Percentiles rank a stretch among this genome's conserved stretches.
Conservation (phyloP, 2,888 invertebrate species). For the Hoplodrina blanda region DNA sequence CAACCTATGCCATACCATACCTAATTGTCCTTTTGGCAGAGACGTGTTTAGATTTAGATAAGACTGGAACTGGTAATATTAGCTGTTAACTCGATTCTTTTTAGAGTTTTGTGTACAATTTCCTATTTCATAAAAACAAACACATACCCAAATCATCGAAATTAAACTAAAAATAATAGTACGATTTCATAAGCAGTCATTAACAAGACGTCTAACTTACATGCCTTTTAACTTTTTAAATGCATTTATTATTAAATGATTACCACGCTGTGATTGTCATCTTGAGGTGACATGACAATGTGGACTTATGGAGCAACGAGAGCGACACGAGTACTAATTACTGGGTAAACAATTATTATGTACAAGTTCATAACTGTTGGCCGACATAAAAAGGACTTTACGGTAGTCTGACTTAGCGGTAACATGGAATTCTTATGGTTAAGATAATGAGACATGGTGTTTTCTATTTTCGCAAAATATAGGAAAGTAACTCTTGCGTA, state of each 20-base stretch:
- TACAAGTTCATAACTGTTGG: conserved; percentile 66
- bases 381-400: conserved; percentile 58
- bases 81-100: neutral
- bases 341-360: conserved; percentile 63
- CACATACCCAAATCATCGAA: neutral
- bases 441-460: neutral
- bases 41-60: too few relatives aligned
- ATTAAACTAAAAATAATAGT: neutral
- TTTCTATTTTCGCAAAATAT: neutral
- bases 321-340: conserved; percentile 62
- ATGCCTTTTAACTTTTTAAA: conserved; percentile 41
- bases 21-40: neutral
- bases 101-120: neutral
- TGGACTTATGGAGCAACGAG: conserved; percentile 60
- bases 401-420: conserved; percentile 56
- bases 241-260: conserved; percentile 50
- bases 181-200: conserved; percentile 21
- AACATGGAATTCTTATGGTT: conserved; percentile 18
- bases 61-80: neutral
- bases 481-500: neutral
- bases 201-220: conserved; percentile 22
- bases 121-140: neutral
- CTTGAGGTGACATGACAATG: conserved; percentile 48
- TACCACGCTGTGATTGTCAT: conserved; percentile 51
- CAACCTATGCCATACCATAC: neutral